Evolutionary conservation across 2,797 vertebrate species (phyloP).

Genomic region (Micropoecilia bifurca): DNA sequence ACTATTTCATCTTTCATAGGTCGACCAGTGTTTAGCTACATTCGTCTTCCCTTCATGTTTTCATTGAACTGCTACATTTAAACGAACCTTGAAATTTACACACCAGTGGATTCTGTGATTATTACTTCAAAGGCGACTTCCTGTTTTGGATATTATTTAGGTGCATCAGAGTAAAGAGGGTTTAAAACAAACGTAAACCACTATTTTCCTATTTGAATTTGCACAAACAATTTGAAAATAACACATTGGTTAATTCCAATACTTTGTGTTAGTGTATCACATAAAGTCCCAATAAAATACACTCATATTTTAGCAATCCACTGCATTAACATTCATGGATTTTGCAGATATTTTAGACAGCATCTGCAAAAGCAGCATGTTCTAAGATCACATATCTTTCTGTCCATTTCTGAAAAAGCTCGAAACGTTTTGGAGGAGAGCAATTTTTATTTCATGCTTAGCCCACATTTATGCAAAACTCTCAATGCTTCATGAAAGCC

Average conservation of each 20-base stretch:
- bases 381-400: background rate
- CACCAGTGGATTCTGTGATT: background rate
- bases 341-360: background rate
- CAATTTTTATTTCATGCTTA: background rate
- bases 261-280: background rate
- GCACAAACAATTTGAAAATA: background rate
- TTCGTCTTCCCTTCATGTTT: background rate
- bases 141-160: too few species aligned
- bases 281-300: background rate
- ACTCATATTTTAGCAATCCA: background rate
- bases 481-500: conserved; percentile 12
- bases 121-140: background rate
- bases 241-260: background rate
- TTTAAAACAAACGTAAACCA: too few species aligned
- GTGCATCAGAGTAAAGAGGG: too few species aligned
- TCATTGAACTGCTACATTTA: background rate
- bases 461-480: conserved; percentile 10
- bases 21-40: background rate
- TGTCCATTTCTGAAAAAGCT: background rate
- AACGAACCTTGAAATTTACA: background rate
- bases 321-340: background rate
- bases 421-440: background rate
- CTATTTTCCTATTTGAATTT: background rate
- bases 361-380: background rate
- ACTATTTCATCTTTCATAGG: background rate